Conservation (phyloP, 2,113 vertebrate genomes). For the Myrmecobius fasciatus region DNA sequence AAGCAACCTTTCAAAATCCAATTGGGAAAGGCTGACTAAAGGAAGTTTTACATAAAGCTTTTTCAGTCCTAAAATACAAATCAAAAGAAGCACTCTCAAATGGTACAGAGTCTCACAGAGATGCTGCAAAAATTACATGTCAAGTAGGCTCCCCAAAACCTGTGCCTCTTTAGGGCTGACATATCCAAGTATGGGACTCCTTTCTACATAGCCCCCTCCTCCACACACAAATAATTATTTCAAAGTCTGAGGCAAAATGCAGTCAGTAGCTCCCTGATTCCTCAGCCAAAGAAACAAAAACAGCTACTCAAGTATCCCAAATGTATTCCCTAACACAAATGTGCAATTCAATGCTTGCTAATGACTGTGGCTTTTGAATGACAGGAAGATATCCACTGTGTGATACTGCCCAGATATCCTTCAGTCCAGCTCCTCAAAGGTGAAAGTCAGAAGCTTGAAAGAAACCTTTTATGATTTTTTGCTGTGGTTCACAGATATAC, state of each 20-base stretch:
- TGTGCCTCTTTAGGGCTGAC: background rate
- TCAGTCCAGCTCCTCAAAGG: conserved; percentile 30
- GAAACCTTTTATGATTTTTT: conserved; percentile 67
- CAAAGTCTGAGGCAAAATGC: background rate
- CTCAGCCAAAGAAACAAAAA: background rate
- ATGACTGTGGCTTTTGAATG: conserved; percentile 24
- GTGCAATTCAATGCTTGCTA: conserved; percentile 48
- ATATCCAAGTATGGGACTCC: background rate
- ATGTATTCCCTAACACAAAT: background rate
- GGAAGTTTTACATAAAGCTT: background rate
- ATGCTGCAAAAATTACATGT: background rate
- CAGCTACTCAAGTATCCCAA: conserved; percentile 7
- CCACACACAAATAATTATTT: background rate
- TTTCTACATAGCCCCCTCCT: background rate
- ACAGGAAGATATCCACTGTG: conserved; percentile 44
- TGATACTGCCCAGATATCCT: background rate
- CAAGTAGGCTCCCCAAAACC: background rate
- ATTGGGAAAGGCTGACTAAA: background rate
- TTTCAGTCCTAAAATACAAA: background rate
- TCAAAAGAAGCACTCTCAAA: background rate
- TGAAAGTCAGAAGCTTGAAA: conserved; percentile 63
- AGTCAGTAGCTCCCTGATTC: background rate
- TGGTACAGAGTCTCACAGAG: too few relatives aligned
- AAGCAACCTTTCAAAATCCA: background rate
- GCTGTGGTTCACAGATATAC: conserved; percentile 40